Percentiles rank a stretch among this genome's conserved stretches.
Evolutionary conservation across 1,140 invertebrate species (phyloP).

Genomic region (Teleogryllus occipitalis): DNA sequence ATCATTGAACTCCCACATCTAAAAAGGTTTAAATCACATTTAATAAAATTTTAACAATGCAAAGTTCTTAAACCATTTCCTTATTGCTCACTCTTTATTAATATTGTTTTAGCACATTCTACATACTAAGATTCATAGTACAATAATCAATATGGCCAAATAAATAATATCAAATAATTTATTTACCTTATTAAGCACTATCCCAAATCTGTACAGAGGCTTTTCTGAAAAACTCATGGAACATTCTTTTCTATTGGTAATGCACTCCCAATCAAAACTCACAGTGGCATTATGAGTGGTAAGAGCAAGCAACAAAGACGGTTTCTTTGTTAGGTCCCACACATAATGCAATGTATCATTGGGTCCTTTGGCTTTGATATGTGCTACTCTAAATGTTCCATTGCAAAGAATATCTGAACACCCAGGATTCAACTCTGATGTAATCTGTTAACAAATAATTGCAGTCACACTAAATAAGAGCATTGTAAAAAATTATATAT

Average conservation of each 20-base stretch:
- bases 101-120: too few species aligned
- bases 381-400: constrained; percentile 36
- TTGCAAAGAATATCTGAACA: constrained; percentile 24
- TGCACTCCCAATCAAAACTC: constrained; percentile 39
- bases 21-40: constrained; percentile 26
- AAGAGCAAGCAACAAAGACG: constrained; percentile 42
- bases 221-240: constrained; percentile 38
- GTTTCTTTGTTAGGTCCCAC: constrained; percentile 49
- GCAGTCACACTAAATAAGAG: not conserved
- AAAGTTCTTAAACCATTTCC: not conserved
- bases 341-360: constrained; percentile 48
- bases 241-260: constrained; percentile 26
- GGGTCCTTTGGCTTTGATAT: constrained; percentile 41
- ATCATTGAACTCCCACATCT: constrained; percentile 50
- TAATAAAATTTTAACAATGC: constrained; percentile 13
- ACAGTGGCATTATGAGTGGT: constrained; percentile 37
- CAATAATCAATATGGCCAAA: too few species aligned
- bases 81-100: too few species aligned
- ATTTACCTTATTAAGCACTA: constrained; percentile 45
- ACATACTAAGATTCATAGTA: too few species aligned
- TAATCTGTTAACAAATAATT: constrained; percentile 14
- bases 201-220: constrained; percentile 43
- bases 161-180: not conserved
- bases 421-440: constrained; percentile 12
- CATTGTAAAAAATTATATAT: not conserved